Conservation (phyloP, 2,797 vertebrate species). For the Karalla daura region DNA sequence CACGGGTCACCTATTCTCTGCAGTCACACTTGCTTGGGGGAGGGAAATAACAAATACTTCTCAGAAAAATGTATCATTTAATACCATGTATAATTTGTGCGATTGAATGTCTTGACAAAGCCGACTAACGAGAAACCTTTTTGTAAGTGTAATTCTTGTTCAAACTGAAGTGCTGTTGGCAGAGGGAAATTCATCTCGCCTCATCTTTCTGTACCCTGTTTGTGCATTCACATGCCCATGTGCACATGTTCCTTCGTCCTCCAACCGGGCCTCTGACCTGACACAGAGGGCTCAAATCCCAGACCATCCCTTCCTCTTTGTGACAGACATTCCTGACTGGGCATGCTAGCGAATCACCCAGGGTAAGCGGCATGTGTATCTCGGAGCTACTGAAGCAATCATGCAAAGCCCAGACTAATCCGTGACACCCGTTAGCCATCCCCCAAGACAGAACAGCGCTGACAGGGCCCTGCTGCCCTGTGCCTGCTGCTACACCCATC, state of each 20-base stretch:
- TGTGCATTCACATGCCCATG: background rate
- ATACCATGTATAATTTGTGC: background rate
- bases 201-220: background rate
- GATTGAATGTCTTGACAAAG: background rate
- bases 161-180: background rate
- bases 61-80: background rate
- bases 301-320: slow-evolving; percentile 19
- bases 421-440: slow-evolving; percentile 67
- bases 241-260: background rate
- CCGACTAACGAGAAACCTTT: background rate
- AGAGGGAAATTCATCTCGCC: slow-evolving; percentile 15
- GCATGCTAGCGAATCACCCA: slow-evolving; percentile 31
- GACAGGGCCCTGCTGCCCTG: slow-evolving; percentile 60
- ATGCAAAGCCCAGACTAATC: slow-evolving; percentile 68
- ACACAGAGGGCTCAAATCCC: slow-evolving; percentile 40
- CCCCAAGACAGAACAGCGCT: slow-evolving; percentile 56
- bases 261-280: background rate
- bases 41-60: background rate
- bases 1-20: background rate
- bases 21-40: background rate
- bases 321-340: slow-evolving; percentile 37
- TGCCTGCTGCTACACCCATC: slow-evolving; percentile 65
- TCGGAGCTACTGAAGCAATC: slow-evolving; percentile 70
- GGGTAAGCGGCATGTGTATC: slow-evolving; percentile 45
- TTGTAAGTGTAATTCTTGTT: background rate